Evolutionary conservation across 2,888 invertebrate species (phyloP), one percentile per base, ranked within the genome.

Genomic region (Spodoptera picta): DNA sequence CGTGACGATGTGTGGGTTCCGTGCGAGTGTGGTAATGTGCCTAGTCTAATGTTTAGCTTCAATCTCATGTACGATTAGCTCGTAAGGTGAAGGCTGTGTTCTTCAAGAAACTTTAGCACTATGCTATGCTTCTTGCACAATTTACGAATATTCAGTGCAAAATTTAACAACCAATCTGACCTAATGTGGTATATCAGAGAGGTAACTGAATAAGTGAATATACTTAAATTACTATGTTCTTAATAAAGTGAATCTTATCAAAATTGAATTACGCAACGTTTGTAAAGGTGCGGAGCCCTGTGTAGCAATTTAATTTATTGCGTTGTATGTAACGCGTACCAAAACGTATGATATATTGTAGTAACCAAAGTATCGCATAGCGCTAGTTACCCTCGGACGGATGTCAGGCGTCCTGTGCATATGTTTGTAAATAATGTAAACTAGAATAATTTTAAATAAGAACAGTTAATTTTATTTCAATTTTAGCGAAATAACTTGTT

Each of bases 311-410:
- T 78, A 77, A 79, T 64, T 79, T 79, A 79, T 79, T 80, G 76
- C 74, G 78, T 72, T 69, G 48, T 65, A 62, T 2, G 54, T 52
- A 64, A 78, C 80, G 77, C 76, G 78, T 83, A 86, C 87, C 86
- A 85, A 86, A 86, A 83, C 85, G 77, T 58, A 79, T 82, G 81
- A 85, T 86, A 86, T 83, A 83, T 86, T 80, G 80, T 83, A 75
- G 66, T 75, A 75, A 77, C 82, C 79, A 79, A 79, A 79, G 79
- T 76, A 73, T 79, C 80, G 80, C 80, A 69, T 80, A 84, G 86
- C 82, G 83, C 81, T 84, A 85, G 87, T 86, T 84, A 86, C 83
- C 83, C 80, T 75, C 71, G 71, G 75, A 73, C 58, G 61, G 79
- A 46, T 60, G 70, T 65, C 65, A 44, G 59, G 56, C 68, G 72